Evolutionary conservation across 2,113 vertebrate species (phyloP).

Genomic region (Colius striatus): DNA sequence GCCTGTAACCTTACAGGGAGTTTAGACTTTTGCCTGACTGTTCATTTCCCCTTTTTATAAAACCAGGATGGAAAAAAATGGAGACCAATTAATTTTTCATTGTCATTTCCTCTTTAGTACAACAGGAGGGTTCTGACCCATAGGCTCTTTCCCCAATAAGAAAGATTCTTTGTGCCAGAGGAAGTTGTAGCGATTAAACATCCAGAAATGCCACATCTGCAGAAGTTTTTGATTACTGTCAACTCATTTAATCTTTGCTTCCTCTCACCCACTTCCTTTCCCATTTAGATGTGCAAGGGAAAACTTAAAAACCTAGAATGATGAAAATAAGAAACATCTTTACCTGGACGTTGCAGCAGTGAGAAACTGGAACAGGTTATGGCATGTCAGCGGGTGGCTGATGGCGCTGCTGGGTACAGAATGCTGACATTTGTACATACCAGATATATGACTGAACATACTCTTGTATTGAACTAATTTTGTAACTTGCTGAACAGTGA

Average conservation of each 20-base stretch:
- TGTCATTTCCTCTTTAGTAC: not conserved
- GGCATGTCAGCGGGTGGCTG: not conserved
- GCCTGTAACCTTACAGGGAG: not conserved
- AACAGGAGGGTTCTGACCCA: not conserved
- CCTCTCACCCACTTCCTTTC: not conserved
- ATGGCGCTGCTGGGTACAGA: not conserved
- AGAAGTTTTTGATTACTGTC: constrained; percentile 23
- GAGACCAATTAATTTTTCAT: not conserved
- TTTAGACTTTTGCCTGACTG: not conserved
- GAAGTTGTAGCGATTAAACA: not conserved
- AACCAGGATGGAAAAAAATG: not conserved
- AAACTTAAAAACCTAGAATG: not conserved
- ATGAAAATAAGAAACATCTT: not conserved
- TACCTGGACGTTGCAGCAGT: not conserved
- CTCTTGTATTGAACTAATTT: not conserved
- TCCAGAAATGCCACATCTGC: not conserved
- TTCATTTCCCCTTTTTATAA: not conserved
- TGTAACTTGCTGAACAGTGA: not conserved
- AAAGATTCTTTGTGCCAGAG: not conserved
- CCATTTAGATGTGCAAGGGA: not conserved
- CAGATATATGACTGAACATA: not conserved
- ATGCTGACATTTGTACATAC: not conserved
- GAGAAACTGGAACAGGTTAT: not conserved
- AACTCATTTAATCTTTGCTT: not conserved
- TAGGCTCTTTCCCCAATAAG: not conserved